Evolutionary conservation across 2,888 invertebrate genomes (phyloP), one percentile per base, ranked within the genome.

Genomic region (Ormia ochracea): DNA sequence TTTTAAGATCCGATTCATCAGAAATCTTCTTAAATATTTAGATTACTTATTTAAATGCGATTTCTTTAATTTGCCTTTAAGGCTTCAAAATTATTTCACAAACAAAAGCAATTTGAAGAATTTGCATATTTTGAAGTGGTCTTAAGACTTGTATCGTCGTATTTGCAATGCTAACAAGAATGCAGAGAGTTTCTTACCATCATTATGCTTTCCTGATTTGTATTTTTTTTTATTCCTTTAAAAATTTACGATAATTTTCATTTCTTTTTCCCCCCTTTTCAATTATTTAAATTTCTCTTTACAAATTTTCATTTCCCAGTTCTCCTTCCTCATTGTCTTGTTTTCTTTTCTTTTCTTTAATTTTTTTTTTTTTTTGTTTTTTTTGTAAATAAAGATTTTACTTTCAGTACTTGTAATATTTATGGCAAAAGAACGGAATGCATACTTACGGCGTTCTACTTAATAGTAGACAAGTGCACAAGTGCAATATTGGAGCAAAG

Each of bases 271-370:
- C 1, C n/a, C 1, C 17, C 6, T 48, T 54, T 76, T 45, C 68
- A 68, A 69, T 69, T 61, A 61, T 52, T 70, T 59, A 19, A 23
- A 59, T 28, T 70, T 70, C 59, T 50, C n/a, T 52, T 52, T 52
- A 10, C 41, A 50, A 61, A 10, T 59, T 72, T 72, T 52, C 12
- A n/a, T n/a, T n/a, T n/a, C n/a, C n/a, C n/a, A n/a, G n/a, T n/a
- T n/a, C n/a, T n/a, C n/a, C n/a, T n/a, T n/a, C n/a, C n/a, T n/a
- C n/a, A n/a, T n/a, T n/a, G n/a, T n/a, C n/a, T n/a, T n/a, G n/a
- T n/a, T n/a, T n/a, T n/a, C n/a, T n/a, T n/a, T n/a, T n/a, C n/a
- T n/a, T n/a, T n/a, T n/a, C n/a, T n/a, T n/a, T 21, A 41, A 61
- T 41, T 52, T 33, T 48, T 69, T 31, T 56, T 0, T 7, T 10